Base-by-base conservation (phyloP, 2,113 vertebrate species). In the Phalacrocorax brasilianus region DNA sequence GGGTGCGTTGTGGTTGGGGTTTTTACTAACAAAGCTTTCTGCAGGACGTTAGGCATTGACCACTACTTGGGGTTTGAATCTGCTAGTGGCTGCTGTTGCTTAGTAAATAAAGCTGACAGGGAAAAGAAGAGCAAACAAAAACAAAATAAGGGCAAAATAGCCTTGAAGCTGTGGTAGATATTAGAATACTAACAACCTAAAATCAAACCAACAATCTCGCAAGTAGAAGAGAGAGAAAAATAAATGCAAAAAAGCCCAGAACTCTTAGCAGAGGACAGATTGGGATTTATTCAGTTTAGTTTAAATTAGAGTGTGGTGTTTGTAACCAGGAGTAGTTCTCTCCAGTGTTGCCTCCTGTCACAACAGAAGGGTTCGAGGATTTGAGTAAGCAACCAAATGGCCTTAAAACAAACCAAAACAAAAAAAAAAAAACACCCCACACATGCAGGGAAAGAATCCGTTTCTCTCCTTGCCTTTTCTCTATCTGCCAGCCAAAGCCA, bases 331-430 rank as follows among this genome's bases (percentile, higher is more conserved):
- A 94, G 88, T 33, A 47, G 84, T 66, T 80, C 84, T 94, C 88
- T 59, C 44, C 77, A 84, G 81, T 38, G 73, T 49, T 84, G 85
- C 92, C 94, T 94, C 94, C 96, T 96, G 94, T 96, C 77, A 93
- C 50, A 94, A 61, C 94, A 94, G 94, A 95, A 93, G 94, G 90
- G 76, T 73, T 91, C 0, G 42, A 93, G 76, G 84, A 89, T 93
- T 95, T 84, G 81, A 93, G 88, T 84, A 88, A 93, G 94, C 94
- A 84, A 92, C 92, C 94, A 96, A 95, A 95, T 84, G 94, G 92
- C 94, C 90, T 63, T 72, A 68, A 80, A 93, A 72, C 45, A 71
- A 90, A 88, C 56, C 58, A 71, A 70, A 81, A 55, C 44, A 18
- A 45, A 47, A 62, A 47, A n/a, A 81, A 38, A 38, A 9, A 38